A percentile compares a stretch with the other conserved stretches of the same genome.
These are phyloP conservation scores for Acrocephalus arundinaceus DNA, from an alignment of 2,113 vertebrate genomes.

Conservation along the genomic window DNA sequence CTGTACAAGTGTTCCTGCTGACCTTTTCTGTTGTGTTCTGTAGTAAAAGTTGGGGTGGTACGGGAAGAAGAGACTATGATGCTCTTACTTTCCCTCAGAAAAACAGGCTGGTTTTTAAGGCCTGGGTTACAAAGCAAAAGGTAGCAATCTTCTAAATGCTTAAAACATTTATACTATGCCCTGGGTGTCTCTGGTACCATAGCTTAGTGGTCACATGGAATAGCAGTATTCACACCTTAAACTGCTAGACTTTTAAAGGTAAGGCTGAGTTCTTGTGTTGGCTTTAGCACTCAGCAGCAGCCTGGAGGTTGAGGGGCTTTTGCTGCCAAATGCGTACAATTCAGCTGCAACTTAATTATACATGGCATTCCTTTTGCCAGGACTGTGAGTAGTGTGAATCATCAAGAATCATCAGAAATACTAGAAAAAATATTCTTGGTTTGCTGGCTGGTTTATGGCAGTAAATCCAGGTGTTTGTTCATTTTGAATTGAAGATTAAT, in stretches of 20 bases:
- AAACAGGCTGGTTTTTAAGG: background rate
- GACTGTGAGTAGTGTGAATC: background rate
- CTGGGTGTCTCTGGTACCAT: background rate
- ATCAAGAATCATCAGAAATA: background rate
- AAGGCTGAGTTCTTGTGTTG: background rate
- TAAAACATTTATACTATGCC: background rate
- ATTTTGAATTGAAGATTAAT: background rate
- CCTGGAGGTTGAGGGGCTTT: background rate
- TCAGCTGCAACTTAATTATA: background rate
- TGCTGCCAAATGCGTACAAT: background rate
- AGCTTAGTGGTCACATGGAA: background rate
- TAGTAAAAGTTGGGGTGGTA: background rate
- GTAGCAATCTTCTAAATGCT: background rate
- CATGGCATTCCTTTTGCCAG: background rate
- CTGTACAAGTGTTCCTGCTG: background rate
- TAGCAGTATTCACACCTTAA: background rate
- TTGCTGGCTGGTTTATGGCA: background rate
- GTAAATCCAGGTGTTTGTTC: background rate
- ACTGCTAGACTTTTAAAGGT: background rate
- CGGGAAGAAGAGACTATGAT: background rate
- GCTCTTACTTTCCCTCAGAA: background rate
- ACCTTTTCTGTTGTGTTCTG: background rate
- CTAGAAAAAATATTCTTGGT: background rate
- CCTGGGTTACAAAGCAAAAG: background rate
- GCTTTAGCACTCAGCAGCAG: background rate